Evolutionary conservation across 2,113 vertebrate genomes (phyloP), one percentile per base, ranked within the genome.

Genomic region (Sebastes schlegelii): DNA sequence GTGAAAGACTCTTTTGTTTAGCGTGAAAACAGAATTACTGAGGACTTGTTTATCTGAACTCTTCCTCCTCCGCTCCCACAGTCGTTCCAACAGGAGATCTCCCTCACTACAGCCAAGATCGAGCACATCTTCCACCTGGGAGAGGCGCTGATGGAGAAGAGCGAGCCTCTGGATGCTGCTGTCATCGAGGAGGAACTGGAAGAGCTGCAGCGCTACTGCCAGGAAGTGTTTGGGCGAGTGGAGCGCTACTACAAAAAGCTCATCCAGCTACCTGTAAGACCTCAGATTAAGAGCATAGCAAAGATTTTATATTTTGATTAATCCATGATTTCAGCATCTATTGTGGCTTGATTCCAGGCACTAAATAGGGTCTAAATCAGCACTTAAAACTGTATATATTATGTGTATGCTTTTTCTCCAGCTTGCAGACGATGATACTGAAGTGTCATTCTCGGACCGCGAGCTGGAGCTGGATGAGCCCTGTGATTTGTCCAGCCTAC

Each of bases 11-110:
- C 42, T 45, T 58, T 8, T 79, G 61, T 84, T 75, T 12, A 21
- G n/a, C 17, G 21, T 75, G n/a, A 69, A 34, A 55, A 80, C 23
- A 49, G 11, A 55, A 49, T 45, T 9, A 23, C 55, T 65, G 40
- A 42, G 7, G 21, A 43, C n/a, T 26, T 57, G 40, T 80, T 74
- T 55, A 8, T 77, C 42, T 34, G 11, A 46, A 1, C 67, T 43
- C 16, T 21, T 42, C 5, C 12, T 62, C 48, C 34, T 67, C 3
- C 0, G 14, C 14, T 55, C 17, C 40, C 23, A 5, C 89, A 88
- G 99, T 98, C 97, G 6, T 99, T 99, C 92, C 98, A 99, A 91
- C 97, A 98, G 92, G 99, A 99, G 90, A 99, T 99, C 81, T 95
- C 97, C 0, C 72, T 99, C 88, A 99, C 98, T 86, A 97, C 94